phyloP scores from a whole-genome alignment of 2,888 invertebrate genomes.

The Ptycholaimellus sp. region DNA sequence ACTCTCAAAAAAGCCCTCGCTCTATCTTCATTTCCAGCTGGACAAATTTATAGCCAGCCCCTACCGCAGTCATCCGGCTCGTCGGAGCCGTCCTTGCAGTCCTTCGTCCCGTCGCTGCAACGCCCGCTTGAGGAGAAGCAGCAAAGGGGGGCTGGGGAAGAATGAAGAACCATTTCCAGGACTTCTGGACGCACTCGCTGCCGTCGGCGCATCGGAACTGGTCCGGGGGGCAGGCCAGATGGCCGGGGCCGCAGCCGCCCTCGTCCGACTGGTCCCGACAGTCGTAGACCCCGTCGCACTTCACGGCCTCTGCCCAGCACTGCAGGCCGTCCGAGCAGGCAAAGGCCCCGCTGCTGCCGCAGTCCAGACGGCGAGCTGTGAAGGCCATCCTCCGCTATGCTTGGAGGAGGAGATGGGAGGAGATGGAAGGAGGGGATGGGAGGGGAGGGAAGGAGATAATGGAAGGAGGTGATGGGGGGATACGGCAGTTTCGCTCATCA shows the following conservation, averaged over 20 bases:
- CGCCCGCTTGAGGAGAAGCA: too few species aligned
- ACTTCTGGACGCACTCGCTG: constrained; percentile 55
- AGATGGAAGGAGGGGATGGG: not conserved
- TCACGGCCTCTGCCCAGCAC: constrained; percentile 62
- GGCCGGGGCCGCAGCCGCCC: constrained; percentile 42
- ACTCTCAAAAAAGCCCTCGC: constrained; percentile 12
- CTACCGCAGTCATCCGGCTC: constrained; percentile 19
- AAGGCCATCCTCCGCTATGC: not conserved
- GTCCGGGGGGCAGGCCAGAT: constrained; percentile 24
- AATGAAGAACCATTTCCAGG: constrained; percentile 7
- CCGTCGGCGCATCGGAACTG: constrained; percentile 80
- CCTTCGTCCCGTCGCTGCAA: constrained; percentile 37
- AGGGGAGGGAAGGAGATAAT: not conserved
- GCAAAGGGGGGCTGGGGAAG: not conserved
- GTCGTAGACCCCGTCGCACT: constrained; percentile 70
- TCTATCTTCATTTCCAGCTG: not conserved
- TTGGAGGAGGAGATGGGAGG: not conserved
- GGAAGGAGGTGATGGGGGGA: constrained; percentile 22
- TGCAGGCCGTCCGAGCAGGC: constrained; percentile 50
- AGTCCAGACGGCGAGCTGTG: not conserved
- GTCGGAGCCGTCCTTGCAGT: constrained; percentile 57
- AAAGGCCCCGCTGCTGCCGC: constrained; percentile 33
- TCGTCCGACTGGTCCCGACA: constrained; percentile 52
- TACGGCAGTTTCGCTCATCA: constrained; percentile 73
- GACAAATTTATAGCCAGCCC: not conserved